Conservation (phyloP, 35 echinoderm and acorn worm species). For the Heliocidaris tuberculata region DNA sequence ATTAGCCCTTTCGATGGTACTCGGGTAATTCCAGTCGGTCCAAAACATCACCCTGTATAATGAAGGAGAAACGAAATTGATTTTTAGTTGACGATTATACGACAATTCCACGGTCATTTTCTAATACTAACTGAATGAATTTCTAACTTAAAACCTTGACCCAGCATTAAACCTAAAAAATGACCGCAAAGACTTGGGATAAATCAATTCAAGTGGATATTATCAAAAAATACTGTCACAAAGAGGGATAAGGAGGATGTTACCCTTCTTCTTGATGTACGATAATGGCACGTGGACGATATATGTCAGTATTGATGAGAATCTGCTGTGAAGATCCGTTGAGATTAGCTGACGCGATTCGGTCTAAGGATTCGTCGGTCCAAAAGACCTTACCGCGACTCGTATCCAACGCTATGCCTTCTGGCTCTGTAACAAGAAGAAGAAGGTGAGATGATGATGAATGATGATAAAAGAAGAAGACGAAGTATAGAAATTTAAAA, state of each 20-base stretch:
- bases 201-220: too few species aligned
- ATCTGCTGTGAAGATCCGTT: neutral
- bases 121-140: too few species aligned
- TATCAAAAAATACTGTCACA: too few species aligned
- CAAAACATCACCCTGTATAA: slow-evolving; percentile 56
- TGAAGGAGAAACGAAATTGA: neutral
- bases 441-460: neutral
- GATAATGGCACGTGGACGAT: neutral
- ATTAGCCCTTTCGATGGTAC: slow-evolving; percentile 60
- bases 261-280: neutral
- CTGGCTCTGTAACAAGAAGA: neutral
- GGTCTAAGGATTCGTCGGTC: slow-evolving; percentile 4
- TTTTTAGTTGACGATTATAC: neutral
- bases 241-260: too few species aligned
- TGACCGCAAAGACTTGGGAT: too few species aligned
- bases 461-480: neutral
- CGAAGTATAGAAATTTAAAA: neutral
- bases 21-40: slow-evolving; percentile 65
- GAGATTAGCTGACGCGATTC: neutral
- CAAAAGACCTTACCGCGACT: neutral
- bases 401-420: neutral
- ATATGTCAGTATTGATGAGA: neutral
- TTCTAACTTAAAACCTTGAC: too few species aligned
- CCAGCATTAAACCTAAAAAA: too few species aligned
- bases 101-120: neutral